Base-by-base conservation (phyloP, 2,797 vertebrate genomes). In the Limosa lapponica region DNA sequence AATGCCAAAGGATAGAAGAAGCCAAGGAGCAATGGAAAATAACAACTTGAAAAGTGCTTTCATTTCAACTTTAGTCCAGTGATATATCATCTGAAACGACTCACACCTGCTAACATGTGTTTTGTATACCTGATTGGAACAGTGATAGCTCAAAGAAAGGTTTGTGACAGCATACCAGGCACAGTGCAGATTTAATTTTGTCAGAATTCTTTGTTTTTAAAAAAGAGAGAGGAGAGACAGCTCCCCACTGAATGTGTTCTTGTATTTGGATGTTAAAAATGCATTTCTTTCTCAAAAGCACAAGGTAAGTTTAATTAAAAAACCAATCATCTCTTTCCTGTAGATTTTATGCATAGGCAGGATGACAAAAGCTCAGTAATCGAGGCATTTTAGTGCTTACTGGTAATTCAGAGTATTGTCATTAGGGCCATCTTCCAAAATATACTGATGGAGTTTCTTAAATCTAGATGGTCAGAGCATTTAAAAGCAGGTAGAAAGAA, bases 1-100 rank as follows among this genome's bases (percentile, higher is more conserved):
- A 25, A 46, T 83, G 95, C 88, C 79, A 64, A 75, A 65, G 61
- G 74, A 74, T 71, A 36, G n/a, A 41, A 85, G 41, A 37, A 75
- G 73, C 86, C 75, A 95, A 84, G 72, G 54, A 86, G 85, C 58
- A 79, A 11, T 64, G 77, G 85, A 95, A 96, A 95, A 79, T 39
- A 89, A 37, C 77, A 83, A 6, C 79, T 90, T 89, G 69, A 62
- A 61, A 96, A 92, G 48, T 57, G 70, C 55, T 90, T 91, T 55
- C 10, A 37, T 84, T 90, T 87, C 70, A 67, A 13, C 39, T 67
- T 37, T 44, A 87, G 58, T 48, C 24, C 46, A 41, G 39, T 70
- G 66, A 48, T 86, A 10, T 1, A 43, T 95, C 51, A 51, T 59
- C 70, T 83, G 73, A 70, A 94, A 89, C 43, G 87, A 30, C 59